phyloP scores from a whole-genome alignment of 2,888 invertebrate genomes.

The Epiblema foenella region DNA sequence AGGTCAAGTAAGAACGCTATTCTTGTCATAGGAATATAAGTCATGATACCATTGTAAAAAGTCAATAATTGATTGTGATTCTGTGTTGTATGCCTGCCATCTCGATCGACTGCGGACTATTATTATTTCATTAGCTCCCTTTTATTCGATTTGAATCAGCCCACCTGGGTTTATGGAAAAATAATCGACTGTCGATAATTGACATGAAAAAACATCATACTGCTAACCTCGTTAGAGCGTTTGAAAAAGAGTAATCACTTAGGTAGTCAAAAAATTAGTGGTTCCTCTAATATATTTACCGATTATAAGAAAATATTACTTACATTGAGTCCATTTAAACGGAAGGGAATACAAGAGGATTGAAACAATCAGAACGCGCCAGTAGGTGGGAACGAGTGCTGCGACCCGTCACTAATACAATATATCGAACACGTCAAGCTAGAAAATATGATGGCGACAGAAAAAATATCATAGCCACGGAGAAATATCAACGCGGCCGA shows the following conservation, averaged over 20 bases:
- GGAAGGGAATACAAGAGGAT: conserved; percentile 46
- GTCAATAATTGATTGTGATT: background rate
- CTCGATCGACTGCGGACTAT: conserved; percentile 55
- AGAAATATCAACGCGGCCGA: conserved; percentile 49
- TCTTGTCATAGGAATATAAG: conserved; percentile 1
- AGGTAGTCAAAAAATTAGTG: too few relatives aligned
- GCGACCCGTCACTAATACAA: conserved; percentile 70
- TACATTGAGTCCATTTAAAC: conserved; percentile 40
- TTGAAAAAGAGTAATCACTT: background rate
- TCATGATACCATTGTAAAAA: conserved; percentile 11
- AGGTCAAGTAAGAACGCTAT: conserved; percentile 5
- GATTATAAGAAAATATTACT: background rate
- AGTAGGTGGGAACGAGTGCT: conserved; percentile 55
- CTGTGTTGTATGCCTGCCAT: conserved; percentile 43
- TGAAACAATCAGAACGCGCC: conserved; percentile 56
- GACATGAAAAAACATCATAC: conserved; percentile 61
- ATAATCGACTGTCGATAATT: conserved; percentile 68
- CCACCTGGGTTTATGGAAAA: conserved; percentile 51
- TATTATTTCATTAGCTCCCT: conserved; percentile 70
- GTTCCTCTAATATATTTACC: background rate
- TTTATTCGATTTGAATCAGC: conserved; percentile 62
- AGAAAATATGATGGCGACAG: conserved; percentile 49
- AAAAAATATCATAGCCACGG: conserved; percentile 46
- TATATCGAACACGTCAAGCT: conserved; percentile 66
- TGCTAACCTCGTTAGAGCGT: conserved; percentile 7